Percentiles rank a stretch among this genome's conserved stretches.
These are phyloP conservation scores for Eremobia ochroleuca DNA, from an alignment of 2,888 invertebrate species.

Conservation along the genomic window DNA sequence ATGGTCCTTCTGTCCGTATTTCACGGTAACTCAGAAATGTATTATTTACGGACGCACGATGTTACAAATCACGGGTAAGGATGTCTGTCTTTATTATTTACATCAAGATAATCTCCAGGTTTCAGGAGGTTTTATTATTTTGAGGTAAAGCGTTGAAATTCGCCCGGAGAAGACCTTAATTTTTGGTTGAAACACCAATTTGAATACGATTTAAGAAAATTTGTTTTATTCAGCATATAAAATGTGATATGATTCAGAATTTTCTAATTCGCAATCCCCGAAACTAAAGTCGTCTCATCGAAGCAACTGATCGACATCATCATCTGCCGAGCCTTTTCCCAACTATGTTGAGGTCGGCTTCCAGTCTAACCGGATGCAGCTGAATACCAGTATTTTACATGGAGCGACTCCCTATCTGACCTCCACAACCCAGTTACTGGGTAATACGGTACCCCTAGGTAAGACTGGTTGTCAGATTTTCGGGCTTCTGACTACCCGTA, in stretches of 20 bases:
- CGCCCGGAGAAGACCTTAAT: background rate
- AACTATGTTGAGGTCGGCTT: no score
- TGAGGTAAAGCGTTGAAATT: constrained; percentile 15
- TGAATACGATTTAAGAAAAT: background rate
- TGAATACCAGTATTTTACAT: no score
- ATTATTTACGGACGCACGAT: constrained; percentile 49
- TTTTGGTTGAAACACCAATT: constrained; percentile 18
- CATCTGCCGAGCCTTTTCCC: no score
- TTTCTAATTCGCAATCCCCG: background rate
- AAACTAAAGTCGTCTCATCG: background rate
- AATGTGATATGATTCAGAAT: background rate
- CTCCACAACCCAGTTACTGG: no score
- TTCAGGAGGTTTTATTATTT: constrained; percentile 30
- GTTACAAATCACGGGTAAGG: constrained; percentile 58
- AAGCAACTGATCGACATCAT: background rate
- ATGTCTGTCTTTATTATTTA: constrained; percentile 56
- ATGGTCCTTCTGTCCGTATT: constrained; percentile 13
- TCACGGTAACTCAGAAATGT: constrained; percentile 23
- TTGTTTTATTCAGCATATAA: background rate
- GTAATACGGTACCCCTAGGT: no score
- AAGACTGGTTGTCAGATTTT: no score
- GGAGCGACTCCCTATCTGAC: no score
- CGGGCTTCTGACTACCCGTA: no score
- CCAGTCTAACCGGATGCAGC: no score
- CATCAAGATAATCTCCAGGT: constrained; percentile 37